A percentile compares a stretch with the other conserved stretches of the same genome.
Evolutionary conservation across 1,140 invertebrate species (phyloP).

Genomic region (Palaemon carinicauda): DNA sequence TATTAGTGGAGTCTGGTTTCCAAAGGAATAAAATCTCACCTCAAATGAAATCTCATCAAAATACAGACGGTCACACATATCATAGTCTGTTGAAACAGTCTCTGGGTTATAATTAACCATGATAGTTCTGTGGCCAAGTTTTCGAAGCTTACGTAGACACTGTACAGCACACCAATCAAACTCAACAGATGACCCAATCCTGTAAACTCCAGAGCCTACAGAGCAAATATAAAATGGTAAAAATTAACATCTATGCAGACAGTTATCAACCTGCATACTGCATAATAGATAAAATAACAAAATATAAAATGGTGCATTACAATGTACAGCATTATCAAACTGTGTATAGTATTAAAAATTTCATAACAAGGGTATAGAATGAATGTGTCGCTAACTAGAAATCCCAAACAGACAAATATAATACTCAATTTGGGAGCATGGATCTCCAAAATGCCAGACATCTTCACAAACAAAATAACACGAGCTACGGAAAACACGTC

Average conservation of each 20-base stretch:
- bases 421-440: too few species aligned
- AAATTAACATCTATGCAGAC: neutral
- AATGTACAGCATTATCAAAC: too few species aligned
- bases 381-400: too few species aligned
- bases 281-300: neutral
- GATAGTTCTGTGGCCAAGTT: slow-evolving; percentile 87
- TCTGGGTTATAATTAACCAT: slow-evolving; percentile 99
- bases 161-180: slow-evolving; percentile 99
- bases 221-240: too few species aligned
- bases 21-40: slow-evolving; percentile 64
- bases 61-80: slow-evolving; percentile 97
- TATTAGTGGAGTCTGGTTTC: neutral
- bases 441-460: too few species aligned
- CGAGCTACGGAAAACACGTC: too few species aligned
- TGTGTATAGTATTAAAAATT: too few species aligned
- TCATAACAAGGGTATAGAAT: too few species aligned
- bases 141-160: slow-evolving; percentile 89
- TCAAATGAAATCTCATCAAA: slow-evolving; percentile 99
- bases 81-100: slow-evolving; percentile 99
- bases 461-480: too few species aligned
- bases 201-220: slow-evolving; percentile 93
- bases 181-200: slow-evolving; percentile 98
- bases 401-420: too few species aligned
- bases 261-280: neutral
- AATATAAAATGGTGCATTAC: too few species aligned